These are phyloP conservation scores for Poecile montanus DNA, from an alignment of 2,797 vertebrate genomes.

Conservation along the genomic window DNA sequence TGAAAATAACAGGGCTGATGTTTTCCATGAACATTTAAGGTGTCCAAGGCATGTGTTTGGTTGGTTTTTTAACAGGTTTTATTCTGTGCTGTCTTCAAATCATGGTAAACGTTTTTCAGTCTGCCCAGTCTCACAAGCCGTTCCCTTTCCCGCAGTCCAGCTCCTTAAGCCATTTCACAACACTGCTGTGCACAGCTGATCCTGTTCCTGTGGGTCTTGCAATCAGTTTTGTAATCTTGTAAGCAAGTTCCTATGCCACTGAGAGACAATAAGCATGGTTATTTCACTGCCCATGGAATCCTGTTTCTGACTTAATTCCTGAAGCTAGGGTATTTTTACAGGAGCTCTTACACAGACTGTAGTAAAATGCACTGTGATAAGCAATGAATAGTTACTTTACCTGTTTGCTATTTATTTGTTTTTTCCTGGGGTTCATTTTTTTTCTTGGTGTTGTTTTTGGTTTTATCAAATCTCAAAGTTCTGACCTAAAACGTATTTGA, in stretches of 20 bases:
- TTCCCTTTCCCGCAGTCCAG: not conserved
- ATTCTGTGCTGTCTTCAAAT: not conserved
- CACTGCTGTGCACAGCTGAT: not conserved
- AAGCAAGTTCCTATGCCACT: not conserved
- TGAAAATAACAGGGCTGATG: not conserved
- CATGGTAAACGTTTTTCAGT: accelerated
- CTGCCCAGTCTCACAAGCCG: not conserved
- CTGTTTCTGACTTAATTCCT: not conserved
- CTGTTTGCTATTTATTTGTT: not conserved
- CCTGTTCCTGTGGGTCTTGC: constrained; percentile 21
- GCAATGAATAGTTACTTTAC: not conserved
- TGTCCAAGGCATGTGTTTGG: not conserved
- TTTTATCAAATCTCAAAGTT: not conserved
- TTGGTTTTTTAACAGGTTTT: not conserved
- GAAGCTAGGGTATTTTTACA: not conserved
- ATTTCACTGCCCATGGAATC: not conserved
- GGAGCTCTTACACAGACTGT: not conserved
- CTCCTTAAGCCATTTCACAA: constrained; percentile 10
- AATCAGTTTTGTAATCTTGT: not conserved
- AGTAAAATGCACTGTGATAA: not conserved
- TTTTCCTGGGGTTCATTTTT: not conserved
- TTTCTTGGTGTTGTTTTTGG: not conserved
- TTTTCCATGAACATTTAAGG: not conserved
- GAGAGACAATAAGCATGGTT: not conserved
- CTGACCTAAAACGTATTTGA: not conserved